Conservation (phyloP, 2,888 invertebrate genomes). For the Monopis laevigella region DNA sequence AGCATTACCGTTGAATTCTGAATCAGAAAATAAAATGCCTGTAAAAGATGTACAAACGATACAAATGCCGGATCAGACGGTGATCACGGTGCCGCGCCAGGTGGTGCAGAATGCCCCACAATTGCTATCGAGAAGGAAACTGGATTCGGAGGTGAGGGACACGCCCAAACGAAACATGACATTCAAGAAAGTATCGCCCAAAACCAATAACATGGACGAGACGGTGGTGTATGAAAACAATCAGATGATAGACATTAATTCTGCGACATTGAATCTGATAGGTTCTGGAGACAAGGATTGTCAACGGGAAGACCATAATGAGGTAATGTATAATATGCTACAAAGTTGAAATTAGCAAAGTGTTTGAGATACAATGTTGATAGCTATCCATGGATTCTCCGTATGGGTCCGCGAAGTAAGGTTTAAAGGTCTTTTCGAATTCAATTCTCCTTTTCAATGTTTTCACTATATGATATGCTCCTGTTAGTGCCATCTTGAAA, state of each 20-base stretch:
- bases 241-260: conserved; percentile 54
- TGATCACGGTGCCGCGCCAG: conserved; percentile 46
- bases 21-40: conserved; percentile 35
- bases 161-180: conserved; percentile 48
- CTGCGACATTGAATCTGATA: conserved; percentile 50
- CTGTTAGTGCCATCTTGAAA: too few relatives aligned
- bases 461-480: too few relatives aligned
- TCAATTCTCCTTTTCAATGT: too few relatives aligned
- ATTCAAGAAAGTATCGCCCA: conserved; percentile 46
- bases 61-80: conserved; percentile 49
- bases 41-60: conserved; percentile 40
- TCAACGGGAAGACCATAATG: conserved; percentile 39
- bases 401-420: too few relatives aligned
- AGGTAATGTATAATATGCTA: too few relatives aligned
- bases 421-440: too few relatives aligned
- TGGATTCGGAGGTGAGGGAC: conserved; percentile 36
- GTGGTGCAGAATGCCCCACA: conserved; percentile 56
- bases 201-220: conserved; percentile 36
- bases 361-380: too few relatives aligned
- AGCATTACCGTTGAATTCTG: conserved; percentile 36
- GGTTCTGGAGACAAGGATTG: conserved; percentile 36
- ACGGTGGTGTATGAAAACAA: conserved; percentile 44
- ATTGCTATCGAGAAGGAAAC: conserved; percentile 45
- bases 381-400: too few relatives aligned
- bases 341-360: too few relatives aligned